A percentile compares a stretch with the other conserved stretches of the same genome.
Evolutionary conservation across 2,113 vertebrate species (phyloP).

Genomic region (Lipophrys pholis): DNA sequence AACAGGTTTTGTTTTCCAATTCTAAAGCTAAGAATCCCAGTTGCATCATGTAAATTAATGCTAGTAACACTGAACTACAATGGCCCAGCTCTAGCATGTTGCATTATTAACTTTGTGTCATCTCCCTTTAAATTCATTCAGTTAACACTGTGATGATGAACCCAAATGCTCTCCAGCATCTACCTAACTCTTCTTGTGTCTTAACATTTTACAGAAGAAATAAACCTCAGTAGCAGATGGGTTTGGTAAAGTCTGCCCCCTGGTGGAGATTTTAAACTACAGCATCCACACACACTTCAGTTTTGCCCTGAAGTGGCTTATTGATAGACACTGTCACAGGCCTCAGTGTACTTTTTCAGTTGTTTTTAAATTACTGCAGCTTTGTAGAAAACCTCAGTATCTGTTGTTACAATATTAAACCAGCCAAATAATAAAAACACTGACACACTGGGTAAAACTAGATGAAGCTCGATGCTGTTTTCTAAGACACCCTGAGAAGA

Average conservation of each 20-base stretch:
- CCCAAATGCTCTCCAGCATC: slow-evolving; percentile 39
- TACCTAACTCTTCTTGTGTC: not conserved
- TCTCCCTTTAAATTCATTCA: too few species aligned
- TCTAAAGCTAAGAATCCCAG: too few species aligned
- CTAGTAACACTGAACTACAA: not conserved
- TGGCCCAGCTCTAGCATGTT: slow-evolving; percentile 69
- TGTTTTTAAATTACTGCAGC: too few species aligned
- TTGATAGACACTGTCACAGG: too few species aligned
- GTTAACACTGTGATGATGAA: slow-evolving; percentile 49
- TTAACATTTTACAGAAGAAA: not conserved
- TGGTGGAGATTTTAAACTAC: slow-evolving; percentile 28
- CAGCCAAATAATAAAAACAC: too few species aligned
- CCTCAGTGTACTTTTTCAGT: too few species aligned
- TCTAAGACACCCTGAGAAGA: slow-evolving; percentile 2
- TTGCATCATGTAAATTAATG: too few species aligned
- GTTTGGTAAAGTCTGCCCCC: slow-evolving; percentile 34
- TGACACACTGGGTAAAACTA: too few species aligned
- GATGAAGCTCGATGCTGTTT: too few species aligned
- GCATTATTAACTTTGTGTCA: slow-evolving; percentile 12
- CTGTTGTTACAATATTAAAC: too few species aligned
- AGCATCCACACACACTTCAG: not conserved
- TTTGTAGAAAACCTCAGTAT: too few species aligned
- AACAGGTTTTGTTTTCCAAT: too few species aligned
- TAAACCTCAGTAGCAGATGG: not conserved
- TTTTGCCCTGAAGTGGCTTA: not conserved